A percentile compares a stretch with the other conserved stretches of the same genome.
Conservation (phyloP, 2,888 invertebrate genomes). For the Rhabditoides inermis region DNA sequence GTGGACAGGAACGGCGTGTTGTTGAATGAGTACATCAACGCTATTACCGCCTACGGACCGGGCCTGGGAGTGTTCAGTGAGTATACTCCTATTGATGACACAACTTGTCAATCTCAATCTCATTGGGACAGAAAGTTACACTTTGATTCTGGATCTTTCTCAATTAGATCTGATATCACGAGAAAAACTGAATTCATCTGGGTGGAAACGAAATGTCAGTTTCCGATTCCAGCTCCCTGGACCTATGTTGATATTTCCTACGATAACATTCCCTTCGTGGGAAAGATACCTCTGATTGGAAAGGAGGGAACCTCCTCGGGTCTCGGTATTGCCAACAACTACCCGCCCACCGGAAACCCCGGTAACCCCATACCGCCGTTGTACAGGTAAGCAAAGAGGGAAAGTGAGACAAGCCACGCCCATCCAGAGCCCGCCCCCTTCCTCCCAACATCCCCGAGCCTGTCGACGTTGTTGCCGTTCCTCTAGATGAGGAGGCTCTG, state of each 20-base stretch:
- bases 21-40: conserved; percentile 31
- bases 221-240: conserved; percentile 27
- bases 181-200: not conserved
- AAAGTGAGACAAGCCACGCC: no score
- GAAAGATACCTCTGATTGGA: conserved; percentile 29
- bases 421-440: conserved; percentile 36
- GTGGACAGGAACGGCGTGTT: no score
- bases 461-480: conserved; percentile 44
- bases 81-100: no score
- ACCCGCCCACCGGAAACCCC: conserved; percentile 41
- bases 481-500: conserved; percentile 41
- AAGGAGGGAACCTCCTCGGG: conserved; percentile 41
- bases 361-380: conserved; percentile 38
- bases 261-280: conserved; percentile 43
- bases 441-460: conserved; percentile 43
- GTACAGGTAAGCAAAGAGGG: conserved; percentile 22
- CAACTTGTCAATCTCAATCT: no score
- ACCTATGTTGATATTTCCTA: conserved; percentile 42
- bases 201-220: no score
- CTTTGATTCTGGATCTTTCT: no score
- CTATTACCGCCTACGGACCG: conserved; percentile 42
- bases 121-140: no score
- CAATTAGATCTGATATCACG: no score
- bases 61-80: conserved; percentile 41
- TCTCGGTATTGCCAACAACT: conserved; percentile 40